Evolutionary conservation across 2,113 vertebrate genomes (phyloP).

Genomic region (Furnarius figulus): DNA sequence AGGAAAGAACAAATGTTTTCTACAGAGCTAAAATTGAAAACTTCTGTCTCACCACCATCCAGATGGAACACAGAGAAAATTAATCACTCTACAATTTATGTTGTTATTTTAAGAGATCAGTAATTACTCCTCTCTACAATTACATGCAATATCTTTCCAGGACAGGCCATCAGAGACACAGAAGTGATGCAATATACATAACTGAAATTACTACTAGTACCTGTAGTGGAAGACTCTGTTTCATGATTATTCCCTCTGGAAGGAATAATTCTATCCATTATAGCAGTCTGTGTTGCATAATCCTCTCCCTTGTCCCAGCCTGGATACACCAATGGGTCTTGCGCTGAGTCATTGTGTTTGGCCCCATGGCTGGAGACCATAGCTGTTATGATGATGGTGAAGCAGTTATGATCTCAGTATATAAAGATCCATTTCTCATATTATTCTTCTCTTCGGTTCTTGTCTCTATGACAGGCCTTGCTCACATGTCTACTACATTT

Average conservation of each 20-base stretch:
- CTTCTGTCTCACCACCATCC: background rate
- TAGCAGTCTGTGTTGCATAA: background rate
- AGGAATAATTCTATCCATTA: background rate
- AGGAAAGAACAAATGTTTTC: background rate
- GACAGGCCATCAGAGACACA: background rate
- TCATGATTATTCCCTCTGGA: background rate
- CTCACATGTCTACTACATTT: slow-evolving; percentile 41
- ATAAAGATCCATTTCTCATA: slow-evolving; percentile 32
- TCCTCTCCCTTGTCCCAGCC: background rate
- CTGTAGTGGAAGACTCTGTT: background rate
- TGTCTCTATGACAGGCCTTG: slow-evolving; percentile 17
- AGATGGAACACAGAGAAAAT: background rate
- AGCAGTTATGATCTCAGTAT: slow-evolving; percentile 52
- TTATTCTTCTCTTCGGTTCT: slow-evolving; percentile 29
- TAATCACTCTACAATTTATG: background rate
- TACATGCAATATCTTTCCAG: background rate
- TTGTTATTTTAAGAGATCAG: background rate
- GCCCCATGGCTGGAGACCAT: background rate
- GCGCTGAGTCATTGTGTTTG: background rate
- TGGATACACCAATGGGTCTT: background rate
- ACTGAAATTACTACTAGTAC: background rate
- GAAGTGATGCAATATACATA: background rate
- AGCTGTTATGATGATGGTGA: slow-evolving; percentile 57
- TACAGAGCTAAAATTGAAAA: background rate
- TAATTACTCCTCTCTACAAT: background rate